Percentiles rank a stretch among this genome's conserved stretches.
These are phyloP conservation scores for Dusona sp. DNA, from an alignment of 2,888 invertebrate species.

Conservation along the genomic window DNA sequence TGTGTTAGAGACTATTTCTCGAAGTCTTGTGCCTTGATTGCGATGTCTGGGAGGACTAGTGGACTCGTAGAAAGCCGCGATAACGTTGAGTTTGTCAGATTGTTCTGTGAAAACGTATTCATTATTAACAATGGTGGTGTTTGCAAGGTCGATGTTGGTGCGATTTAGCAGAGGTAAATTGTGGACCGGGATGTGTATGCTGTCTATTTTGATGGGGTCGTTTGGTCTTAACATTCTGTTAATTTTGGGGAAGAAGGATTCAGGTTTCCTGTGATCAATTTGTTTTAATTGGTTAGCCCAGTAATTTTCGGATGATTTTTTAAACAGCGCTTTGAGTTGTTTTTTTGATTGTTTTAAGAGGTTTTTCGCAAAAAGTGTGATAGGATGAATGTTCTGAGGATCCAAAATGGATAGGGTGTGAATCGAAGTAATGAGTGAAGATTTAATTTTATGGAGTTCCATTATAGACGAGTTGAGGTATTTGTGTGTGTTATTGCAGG, in stretches of 20 bases:
- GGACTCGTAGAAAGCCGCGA: conserved; percentile 32
- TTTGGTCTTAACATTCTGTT: conserved; percentile 53
- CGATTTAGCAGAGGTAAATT: neutral
- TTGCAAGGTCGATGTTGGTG: neutral
- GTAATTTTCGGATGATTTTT: conserved; percentile 7
- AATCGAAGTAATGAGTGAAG: neutral
- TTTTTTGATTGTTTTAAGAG: too few relatives aligned
- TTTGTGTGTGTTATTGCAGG: neutral
- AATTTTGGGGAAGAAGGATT: conserved; percentile 45
- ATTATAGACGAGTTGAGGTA: neutral
- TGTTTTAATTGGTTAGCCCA: conserved; percentile 16
- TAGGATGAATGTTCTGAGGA: neutral
- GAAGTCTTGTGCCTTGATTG: neutral
- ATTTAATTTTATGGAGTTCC: conserved; percentile 2
- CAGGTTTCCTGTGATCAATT: conserved; percentile 37
- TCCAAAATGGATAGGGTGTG: neutral
- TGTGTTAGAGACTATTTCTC: conserved; percentile 4
- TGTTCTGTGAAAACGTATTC: neutral
- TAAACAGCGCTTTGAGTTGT: conserved; percentile 32
- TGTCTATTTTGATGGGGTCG: neutral
- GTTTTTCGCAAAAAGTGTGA: conserved; percentile 9
- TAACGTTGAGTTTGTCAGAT: conserved; percentile 14
- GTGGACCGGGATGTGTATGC: neutral
- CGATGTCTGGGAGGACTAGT: conserved; percentile 31
- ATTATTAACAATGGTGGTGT: neutral